These are phyloP conservation scores for Spinus olivaceus DNA, from an alignment of 2,797 vertebrate genomes.

Conservation along the genomic window DNA sequence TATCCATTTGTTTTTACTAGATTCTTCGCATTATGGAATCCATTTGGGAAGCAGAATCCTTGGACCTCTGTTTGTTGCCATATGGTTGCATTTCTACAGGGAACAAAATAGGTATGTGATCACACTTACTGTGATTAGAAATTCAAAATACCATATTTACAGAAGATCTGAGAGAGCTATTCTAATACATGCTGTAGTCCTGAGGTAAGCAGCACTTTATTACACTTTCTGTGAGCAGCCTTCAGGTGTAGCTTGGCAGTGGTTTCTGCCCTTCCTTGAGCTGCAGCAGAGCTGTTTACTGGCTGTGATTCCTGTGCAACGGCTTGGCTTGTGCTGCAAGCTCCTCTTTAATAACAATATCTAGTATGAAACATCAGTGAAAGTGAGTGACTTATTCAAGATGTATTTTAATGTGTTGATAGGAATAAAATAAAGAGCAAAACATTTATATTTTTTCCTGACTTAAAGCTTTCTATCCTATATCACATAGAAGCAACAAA, in stretches of 20 bases:
- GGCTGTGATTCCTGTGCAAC: neutral
- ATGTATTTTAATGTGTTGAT: neutral
- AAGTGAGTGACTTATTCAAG: neutral
- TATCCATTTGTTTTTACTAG: slow-evolving; percentile 67
- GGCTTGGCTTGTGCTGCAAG: neutral
- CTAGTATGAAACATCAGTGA: neutral
- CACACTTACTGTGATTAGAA: neutral
- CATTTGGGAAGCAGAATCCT: slow-evolving; percentile 95
- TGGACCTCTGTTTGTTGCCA: slow-evolving; percentile 92
- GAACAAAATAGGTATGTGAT: slow-evolving; percentile 89
- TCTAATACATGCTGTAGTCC: neutral
- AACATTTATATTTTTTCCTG: neutral
- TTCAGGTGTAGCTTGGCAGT: neutral
- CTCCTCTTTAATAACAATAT: neutral
- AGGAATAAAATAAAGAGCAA: neutral
- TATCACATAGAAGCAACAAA: neutral
- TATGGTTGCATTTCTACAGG: slow-evolving; percentile 99
- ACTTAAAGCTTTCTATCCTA: neutral
- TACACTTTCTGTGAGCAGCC: neutral
- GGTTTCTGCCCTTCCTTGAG: neutral
- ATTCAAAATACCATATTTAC: neutral
- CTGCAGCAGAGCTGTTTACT: neutral
- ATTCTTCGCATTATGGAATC: slow-evolving; percentile 98
- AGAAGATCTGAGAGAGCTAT: neutral
- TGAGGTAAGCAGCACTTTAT: neutral